Conservation (phyloP, 2,888 invertebrate genomes). For the Oscheius sp. region DNA sequence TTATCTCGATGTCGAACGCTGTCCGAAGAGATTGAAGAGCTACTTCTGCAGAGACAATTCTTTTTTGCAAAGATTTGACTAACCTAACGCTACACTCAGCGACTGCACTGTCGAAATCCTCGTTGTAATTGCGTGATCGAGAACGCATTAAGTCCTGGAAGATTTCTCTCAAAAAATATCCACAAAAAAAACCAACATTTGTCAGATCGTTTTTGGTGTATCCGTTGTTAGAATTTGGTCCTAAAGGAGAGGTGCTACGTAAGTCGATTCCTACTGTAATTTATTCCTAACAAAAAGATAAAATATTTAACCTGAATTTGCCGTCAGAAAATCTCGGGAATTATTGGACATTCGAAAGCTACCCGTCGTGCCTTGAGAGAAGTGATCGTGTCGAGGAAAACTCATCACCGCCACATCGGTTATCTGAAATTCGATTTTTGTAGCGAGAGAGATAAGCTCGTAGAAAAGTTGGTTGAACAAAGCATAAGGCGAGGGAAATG, state of each 20-base stretch:
- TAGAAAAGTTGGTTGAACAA: not conserved
- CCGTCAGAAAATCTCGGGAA: conserved; percentile 8
- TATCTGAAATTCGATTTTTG: conserved; percentile 7
- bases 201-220: not conserved
- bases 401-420: conserved; percentile 23
- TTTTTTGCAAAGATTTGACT: no score
- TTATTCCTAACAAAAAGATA: not conserved
- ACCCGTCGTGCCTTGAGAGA: conserved; percentile 27
- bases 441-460: no score
- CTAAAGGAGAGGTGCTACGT: conserved; percentile 13
- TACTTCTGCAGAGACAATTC: no score
- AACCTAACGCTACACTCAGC: conserved; percentile 23
- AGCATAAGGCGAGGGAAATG: not conserved
- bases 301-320: conserved; percentile 7
- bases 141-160: conserved; percentile 15
- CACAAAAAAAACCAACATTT: not conserved
- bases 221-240: conserved; percentile 1
- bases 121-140: conserved; percentile 23
- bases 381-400: conserved; percentile 18
- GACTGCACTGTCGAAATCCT: conserved; percentile 24
- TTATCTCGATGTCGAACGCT: conserved; percentile 19
- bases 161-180: not conserved
- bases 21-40: conserved; percentile 18
- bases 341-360: conserved; percentile 5
- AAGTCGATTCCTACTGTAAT: conserved; percentile 20